These are phyloP conservation scores for Gallinago stenura DNA, from an alignment of 2,797 vertebrate species.

Conservation along the genomic window DNA sequence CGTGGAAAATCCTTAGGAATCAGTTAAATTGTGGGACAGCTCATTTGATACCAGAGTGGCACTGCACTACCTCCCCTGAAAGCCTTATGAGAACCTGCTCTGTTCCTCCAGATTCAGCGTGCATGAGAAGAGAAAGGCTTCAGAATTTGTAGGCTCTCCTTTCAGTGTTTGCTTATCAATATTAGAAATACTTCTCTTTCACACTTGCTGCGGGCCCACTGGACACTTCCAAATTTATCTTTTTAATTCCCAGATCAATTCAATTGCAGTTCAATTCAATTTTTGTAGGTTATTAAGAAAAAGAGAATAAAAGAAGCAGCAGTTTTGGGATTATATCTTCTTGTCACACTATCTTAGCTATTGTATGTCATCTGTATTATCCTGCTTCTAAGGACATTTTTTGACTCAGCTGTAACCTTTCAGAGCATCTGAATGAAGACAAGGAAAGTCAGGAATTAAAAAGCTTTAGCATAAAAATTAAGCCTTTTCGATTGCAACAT, in stretches of 20 bases:
- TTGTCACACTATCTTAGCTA: neutral
- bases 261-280: neutral
- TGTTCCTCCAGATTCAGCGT: neutral
- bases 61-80: rapidly evolving
- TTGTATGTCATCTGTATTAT: conserved; percentile 34
- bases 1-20: neutral
- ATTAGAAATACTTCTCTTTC: neutral
- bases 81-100: neutral
- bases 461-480: conserved; percentile 14
- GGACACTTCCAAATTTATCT: neutral
- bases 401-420: conserved; percentile 57
- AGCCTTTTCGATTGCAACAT: conserved; percentile 54
- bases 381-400: conserved; percentile 33
- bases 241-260: conserved; percentile 12
- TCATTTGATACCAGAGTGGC: neutral
- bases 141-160: neutral
- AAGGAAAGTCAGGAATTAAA: conserved; percentile 60
- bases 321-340: neutral
- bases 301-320: neutral
- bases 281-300: neutral
- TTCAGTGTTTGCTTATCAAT: neutral
- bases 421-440: conserved; percentile 45
- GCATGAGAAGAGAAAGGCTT: neutral
- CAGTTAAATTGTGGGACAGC: neutral
- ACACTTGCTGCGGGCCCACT: neutral